These are phyloP conservation scores for Lethenteron camtschaticum DNA, from an alignment of 2,113 vertebrate genomes.

Conservation along the genomic window DNA sequence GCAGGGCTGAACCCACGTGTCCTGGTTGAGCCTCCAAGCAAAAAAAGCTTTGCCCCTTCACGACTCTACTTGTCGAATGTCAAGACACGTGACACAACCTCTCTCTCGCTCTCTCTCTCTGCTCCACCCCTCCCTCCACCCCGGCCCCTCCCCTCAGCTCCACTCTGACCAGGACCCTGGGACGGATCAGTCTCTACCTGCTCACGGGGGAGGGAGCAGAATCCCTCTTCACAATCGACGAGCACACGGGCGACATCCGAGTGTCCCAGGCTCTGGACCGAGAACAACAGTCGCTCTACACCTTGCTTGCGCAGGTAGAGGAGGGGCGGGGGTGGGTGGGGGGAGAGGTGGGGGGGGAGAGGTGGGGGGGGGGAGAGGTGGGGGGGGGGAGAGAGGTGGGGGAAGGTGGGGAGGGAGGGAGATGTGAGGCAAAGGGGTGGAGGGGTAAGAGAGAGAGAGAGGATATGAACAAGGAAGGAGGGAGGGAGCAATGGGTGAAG, in stretches of 20 bases:
- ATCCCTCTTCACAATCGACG: neutral
- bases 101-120: too few species aligned
- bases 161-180: conserved; percentile 1
- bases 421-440: neutral
- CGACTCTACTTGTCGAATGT: too few species aligned
- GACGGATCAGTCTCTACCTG: conserved; percentile 4
- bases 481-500: neutral
- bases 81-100: too few species aligned
- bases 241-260: conserved; percentile 1
- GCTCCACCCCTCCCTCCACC: too few species aligned
- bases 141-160: neutral
- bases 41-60: too few species aligned
- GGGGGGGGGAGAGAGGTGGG: neutral
- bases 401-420: neutral
- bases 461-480: neutral
- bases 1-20: too few species aligned
- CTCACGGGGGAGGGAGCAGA: conserved; percentile 1
- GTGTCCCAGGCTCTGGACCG: neutral
- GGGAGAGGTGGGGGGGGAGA: neutral
- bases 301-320: neutral
- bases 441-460: neutral
- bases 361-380: neutral
- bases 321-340: neutral
- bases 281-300: neutral
- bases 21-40: too few species aligned